These are phyloP conservation scores for Dermatophagoides farinae DNA, from an alignment of 1,140 invertebrate genomes.

Conservation along the genomic window DNA sequence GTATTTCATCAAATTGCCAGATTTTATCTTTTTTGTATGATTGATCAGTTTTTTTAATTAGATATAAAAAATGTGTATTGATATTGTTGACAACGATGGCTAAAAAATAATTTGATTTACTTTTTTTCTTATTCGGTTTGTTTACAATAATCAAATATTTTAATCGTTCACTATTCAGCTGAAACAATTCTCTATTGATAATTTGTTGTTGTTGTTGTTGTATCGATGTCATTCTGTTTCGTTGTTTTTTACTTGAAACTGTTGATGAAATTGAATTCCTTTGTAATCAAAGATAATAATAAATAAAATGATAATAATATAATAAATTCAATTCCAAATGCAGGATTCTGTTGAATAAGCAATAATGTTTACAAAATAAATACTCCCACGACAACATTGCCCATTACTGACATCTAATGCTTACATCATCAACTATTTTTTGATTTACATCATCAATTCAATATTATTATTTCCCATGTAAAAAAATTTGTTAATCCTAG, in stretches of 20 bases:
- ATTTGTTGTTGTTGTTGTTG: constrained; percentile 31
- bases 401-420: too few species aligned
- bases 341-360: neutral
- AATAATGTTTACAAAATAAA: neutral
- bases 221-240: constrained; percentile 17
- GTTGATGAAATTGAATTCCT: too few species aligned
- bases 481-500: too few species aligned
- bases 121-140: constrained; percentile 40
- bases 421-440: neutral
- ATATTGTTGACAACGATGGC: constrained; percentile 41
- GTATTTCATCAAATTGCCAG: constrained; percentile 53
- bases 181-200: constrained; percentile 60
- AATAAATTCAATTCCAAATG: too few species aligned
- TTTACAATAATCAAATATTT: constrained; percentile 55
- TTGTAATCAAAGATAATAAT: too few species aligned
- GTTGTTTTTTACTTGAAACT: neutral
- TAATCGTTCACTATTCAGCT: constrained; percentile 52
- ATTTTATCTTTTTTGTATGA: constrained; percentile 56
- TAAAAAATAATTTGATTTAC: constrained; percentile 42
- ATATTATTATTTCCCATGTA: neutral
- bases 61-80: constrained; percentile 28
- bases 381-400: neutral
- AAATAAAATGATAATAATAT: too few species aligned
- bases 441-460: neutral
- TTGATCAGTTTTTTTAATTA: constrained; percentile 66